Conservation (phyloP, 2,888 invertebrate species). For the Calameuta pallipes region DNA sequence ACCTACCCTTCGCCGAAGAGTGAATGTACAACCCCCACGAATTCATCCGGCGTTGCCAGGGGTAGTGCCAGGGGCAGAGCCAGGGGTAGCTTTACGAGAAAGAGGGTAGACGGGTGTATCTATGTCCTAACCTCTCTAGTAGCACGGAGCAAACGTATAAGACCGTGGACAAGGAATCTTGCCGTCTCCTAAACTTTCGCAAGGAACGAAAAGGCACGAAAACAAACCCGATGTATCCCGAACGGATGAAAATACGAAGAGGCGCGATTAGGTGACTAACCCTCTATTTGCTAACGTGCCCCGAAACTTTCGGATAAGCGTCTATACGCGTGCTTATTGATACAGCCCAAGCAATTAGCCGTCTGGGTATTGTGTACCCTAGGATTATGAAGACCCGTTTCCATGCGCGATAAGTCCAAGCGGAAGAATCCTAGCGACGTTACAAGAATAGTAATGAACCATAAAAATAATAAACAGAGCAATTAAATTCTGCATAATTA, state of each 20-base stretch:
- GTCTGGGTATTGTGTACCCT: conserved; percentile 8
- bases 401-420: not conserved
- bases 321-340: conserved; percentile 9
- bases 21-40: too few relatives aligned
- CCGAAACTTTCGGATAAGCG: conserved; percentile 10
- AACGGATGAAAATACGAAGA: conserved; percentile 3
- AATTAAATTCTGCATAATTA: too few relatives aligned
- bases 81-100: not conserved
- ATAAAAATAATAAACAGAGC: too few relatives aligned
- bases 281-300: conserved; percentile 26
- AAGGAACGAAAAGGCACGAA: conserved; percentile 14
- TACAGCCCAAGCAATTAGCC: conserved; percentile 8
- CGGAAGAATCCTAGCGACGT: too few relatives aligned
- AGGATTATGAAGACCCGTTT: conserved; percentile 1
- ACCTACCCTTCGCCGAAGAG: not conserved
- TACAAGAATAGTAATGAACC: too few relatives aligned
- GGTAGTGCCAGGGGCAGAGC: too few relatives aligned
- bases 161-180: too few relatives aligned
- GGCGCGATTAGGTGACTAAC: conserved; percentile 33
- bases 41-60: too few relatives aligned
- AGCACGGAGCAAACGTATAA: too few relatives aligned
- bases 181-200: too few relatives aligned
- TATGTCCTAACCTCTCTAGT: too few relatives aligned
- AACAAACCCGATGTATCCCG: not conserved
- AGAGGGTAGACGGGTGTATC: not conserved